These are phyloP conservation scores for Aleadryas rufinucha DNA, from an alignment of 2,113 vertebrate genomes.

Conservation along the genomic window DNA sequence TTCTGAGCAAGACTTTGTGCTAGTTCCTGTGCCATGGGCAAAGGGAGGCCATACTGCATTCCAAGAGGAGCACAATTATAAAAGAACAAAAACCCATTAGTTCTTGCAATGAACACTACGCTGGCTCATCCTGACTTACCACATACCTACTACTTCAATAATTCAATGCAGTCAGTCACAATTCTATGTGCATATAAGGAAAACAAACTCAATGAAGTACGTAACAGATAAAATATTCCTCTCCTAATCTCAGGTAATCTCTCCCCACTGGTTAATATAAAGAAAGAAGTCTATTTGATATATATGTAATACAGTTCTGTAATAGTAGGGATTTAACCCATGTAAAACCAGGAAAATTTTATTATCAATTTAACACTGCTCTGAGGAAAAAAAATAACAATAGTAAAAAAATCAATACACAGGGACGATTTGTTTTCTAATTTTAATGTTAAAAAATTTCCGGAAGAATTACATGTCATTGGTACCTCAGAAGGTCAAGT, in stretches of 20 bases:
- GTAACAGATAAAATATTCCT: not conserved
- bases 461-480: not conserved
- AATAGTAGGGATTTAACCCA: not conserved
- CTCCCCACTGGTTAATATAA: not conserved
- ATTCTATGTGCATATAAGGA: not conserved
- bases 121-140: not conserved
- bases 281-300: not conserved
- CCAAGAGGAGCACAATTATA: not conserved
- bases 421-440: not conserved
- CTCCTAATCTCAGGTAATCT: not conserved
- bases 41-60: constrained; percentile 85
- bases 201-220: not conserved
- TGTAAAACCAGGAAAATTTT: not conserved
- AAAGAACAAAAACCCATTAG: not conserved
- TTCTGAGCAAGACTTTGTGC: constrained; percentile 96
- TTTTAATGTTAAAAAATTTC: not conserved
- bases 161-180: not conserved
- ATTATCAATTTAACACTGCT: not conserved
- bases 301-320: not conserved
- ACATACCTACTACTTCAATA: not conserved
- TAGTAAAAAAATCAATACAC: not conserved
- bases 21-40: constrained; percentile 85
- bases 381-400: not conserved
- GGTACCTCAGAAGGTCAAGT: not conserved
- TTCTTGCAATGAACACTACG: constrained; percentile 37